Base-by-base conservation (phyloP, 2,113 vertebrate genomes). In the Naja naja region DNA sequence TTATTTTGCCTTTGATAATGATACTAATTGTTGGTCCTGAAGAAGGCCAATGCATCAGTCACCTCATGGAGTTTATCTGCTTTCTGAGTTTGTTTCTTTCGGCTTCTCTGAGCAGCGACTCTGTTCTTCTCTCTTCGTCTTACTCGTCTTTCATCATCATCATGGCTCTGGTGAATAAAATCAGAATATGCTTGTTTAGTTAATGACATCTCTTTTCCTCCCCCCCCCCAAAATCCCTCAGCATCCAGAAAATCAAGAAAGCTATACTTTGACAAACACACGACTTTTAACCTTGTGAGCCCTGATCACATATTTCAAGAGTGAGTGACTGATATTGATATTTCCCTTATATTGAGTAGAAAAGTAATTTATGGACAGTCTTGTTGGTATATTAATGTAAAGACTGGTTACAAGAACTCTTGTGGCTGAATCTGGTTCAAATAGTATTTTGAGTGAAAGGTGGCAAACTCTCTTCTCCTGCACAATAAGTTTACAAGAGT, bases 21-120 rank as follows among this genome's bases (percentile, higher is more conserved):
- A 27, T 0, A 6, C 90, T 2, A 58, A 27, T 69, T 18, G 53
- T 16, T 0, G 18, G 43, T 20, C 18, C 20, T 43, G 18, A 39
- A 81, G 34, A 30, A 87, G 3, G 47, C 23, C 56, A 18, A 0
- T 91, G 87, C 30, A 85, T 25, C 93, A 47, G 96, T 96, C 96
- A 99, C 99, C 98, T 99, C 96, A 0, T 99, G 99, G 91, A 99
- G 98, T 93, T 98, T 97, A 95, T 99, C 99, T 10, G 98, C 99
- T 97, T 98, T 98, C 96, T 99, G 98, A 0, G 98, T 99, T 96
- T 99, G 99, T 95, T 98, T 99, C 96, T 98, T 99, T 53, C 99
- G 97, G 95, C 99, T 99, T 92, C 98, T 99, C 96, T 99, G 99
- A 11, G 99, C 99, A 34, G 99, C 98, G 2, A 99, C 98, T 92